These are phyloP conservation scores for Hipposideros armiger DNA, from an alignment of 2,113 vertebrate species.

Conservation along the genomic window DNA sequence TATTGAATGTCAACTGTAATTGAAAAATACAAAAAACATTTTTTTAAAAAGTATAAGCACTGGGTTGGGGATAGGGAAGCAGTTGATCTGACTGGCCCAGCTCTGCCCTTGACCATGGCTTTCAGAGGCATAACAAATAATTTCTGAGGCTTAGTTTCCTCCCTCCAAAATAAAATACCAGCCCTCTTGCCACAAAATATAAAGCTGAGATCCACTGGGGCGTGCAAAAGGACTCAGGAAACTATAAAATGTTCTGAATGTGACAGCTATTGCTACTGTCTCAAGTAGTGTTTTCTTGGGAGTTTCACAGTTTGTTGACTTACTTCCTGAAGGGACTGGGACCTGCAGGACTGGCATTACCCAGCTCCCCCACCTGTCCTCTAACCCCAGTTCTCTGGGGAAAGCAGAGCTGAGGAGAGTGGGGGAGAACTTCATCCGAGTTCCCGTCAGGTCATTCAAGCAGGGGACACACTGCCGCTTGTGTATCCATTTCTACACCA, in stretches of 20 bases:
- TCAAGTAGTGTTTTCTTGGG: neutral
- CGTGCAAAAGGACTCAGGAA: neutral
- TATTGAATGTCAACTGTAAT: neutral
- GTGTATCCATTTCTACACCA: neutral
- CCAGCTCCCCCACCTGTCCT: neutral
- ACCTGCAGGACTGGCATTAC: neutral
- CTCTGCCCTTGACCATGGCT: neutral
- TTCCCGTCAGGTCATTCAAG: neutral
- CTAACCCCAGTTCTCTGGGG: neutral
- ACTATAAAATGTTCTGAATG: neutral
- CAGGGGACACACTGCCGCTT: rapidly evolving
- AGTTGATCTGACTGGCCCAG: neutral
- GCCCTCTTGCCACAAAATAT: neutral
- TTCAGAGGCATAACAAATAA: neutral
- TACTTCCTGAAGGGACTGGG: neutral
- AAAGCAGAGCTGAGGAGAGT: neutral
- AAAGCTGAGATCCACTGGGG: neutral
- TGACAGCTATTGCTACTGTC: neutral
- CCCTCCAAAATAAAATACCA: neutral
- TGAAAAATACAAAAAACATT: neutral
- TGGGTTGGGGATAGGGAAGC: neutral
- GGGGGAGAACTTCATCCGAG: neutral
- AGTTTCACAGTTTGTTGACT: neutral
- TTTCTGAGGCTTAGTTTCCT: neutral
- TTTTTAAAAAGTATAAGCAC: neutral